Evolutionary conservation across 2,888 invertebrate genomes (phyloP).

Genomic region (Bugulina stolonifera): DNA sequence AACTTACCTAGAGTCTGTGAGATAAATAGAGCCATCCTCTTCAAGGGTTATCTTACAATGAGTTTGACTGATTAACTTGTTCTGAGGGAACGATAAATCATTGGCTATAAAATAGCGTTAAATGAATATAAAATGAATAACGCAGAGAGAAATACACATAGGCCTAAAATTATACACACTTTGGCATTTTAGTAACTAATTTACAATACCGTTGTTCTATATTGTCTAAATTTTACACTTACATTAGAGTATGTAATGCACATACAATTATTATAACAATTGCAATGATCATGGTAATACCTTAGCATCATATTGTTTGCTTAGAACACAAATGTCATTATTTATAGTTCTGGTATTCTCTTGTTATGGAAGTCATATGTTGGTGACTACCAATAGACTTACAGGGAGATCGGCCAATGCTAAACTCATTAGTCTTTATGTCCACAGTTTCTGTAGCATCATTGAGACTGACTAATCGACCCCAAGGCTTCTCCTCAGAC

Average conservation of each 20-base stretch:
- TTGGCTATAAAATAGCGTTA: slow-evolving; percentile 37
- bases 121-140: too few species aligned
- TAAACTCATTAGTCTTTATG: slow-evolving; percentile 31
- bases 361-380: too few species aligned
- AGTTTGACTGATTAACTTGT: slow-evolving; percentile 42
- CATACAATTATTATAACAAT: too few species aligned
- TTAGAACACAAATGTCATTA: too few species aligned
- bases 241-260: background rate
- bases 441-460: slow-evolving; percentile 25
- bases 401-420: slow-evolving; percentile 35
- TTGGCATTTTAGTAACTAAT: too few species aligned
- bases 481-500: background rate
- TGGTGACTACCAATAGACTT: too few species aligned
- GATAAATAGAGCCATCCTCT: slow-evolving; percentile 32
- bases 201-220: too few species aligned
- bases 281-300: too few species aligned
- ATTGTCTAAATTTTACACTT: background rate
- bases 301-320: too few species aligned
- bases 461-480: background rate
- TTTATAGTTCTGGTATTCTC: too few species aligned
- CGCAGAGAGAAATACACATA: too few species aligned
- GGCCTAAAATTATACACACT: too few species aligned
- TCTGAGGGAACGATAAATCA: slow-evolving; percentile 38
- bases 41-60: slow-evolving; percentile 31
- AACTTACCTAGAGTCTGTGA: slow-evolving; percentile 43